phyloP scores from a whole-genome alignment of 2,888 invertebrate genomes.

The Leucoptera coffeella region DNA sequence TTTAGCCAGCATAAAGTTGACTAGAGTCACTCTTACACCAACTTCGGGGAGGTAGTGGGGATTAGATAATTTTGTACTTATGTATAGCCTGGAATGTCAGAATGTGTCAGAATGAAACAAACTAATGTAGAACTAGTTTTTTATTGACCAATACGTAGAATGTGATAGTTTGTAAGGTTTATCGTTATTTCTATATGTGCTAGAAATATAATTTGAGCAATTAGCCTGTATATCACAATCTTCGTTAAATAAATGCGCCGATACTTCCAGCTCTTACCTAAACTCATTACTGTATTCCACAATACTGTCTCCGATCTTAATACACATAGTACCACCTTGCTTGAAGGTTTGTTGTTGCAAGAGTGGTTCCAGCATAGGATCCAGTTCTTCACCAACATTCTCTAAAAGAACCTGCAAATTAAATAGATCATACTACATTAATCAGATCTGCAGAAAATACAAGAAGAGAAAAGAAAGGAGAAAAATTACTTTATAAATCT shows the following conservation, averaged over 20 bases:
- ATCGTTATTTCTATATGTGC: background rate
- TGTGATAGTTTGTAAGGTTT: no score
- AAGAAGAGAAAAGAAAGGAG: no score
- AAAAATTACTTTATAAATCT: no score
- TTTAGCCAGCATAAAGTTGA: slow-evolving; percentile 78
- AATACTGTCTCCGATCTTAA: slow-evolving; percentile 85
- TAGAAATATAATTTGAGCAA: background rate
- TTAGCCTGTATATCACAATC: no score
- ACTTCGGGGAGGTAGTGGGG: slow-evolving; percentile 93
- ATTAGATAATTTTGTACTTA: slow-evolving; percentile 88
- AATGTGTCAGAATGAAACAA: no score
- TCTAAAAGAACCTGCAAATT: slow-evolving; percentile 67
- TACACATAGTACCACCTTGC: slow-evolving; percentile 79
- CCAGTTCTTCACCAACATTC: slow-evolving; percentile 86
- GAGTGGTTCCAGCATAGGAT: slow-evolving; percentile 85
- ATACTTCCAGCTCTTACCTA: slow-evolving; percentile 50
- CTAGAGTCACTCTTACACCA: slow-evolving; percentile 81
- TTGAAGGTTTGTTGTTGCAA: slow-evolving; percentile 84
- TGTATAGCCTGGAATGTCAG: slow-evolving; percentile 72
- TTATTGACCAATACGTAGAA: no score
- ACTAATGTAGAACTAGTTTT: no score
- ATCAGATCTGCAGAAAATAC: no score
- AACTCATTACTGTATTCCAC: slow-evolving; percentile 86
- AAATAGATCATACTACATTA: background rate
- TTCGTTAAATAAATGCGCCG: background rate